Evolutionary conservation across 2,797 vertebrate genomes (phyloP), one percentile per base, ranked within the genome.

Genomic region (Argentina silus): DNA sequence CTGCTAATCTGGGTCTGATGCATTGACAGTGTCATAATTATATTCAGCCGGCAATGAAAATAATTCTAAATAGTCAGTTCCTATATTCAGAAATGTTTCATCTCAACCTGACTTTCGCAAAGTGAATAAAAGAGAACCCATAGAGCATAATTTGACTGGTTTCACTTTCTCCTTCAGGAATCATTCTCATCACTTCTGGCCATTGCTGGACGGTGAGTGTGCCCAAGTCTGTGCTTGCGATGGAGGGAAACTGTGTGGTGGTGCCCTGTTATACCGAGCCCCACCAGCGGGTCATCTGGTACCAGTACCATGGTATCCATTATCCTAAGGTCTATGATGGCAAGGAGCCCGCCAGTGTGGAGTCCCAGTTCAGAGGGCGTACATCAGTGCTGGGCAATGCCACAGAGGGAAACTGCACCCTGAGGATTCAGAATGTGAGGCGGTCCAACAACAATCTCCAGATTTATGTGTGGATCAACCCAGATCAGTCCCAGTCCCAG

Each of bases 231-330:
- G 51, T 91, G 3, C 74, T 5, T 1, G 90, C 87, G 19, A 44
- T 81, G 19, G 77, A 78, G 53, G 88, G 78, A 3, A 86, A 74
- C 78, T 91, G 90, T 50, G 84, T 76, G 57, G 60, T 82, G 42
- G 69, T 91, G 8, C 77, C 85, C 14, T 91, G 88, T 79, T 63
- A 69, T 7, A 88, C 89, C 15, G 0, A 73, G 2, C 6, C 63
- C n/a, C 70, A 77, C 61, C 11, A 0, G 0, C 5, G 42, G 15
- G 87, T 83, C 11, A 63, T 0, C 2, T 90, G 90, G 90, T 89
- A 90, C 69, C 19, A 68, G 63, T 87, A 87, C 60, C 27, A 72
- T 43, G 6, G 0, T 0, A 0, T 9, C 0, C 0, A 23, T 0
- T 90, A 80, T 44, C 83, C 81, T 6, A 60, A 75, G 2, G 84